A percentile compares a stretch with the other conserved stretches of the same genome.
Evolutionary conservation across 2,888 invertebrate genomes (phyloP).

Genomic region (Polyommatus icarus): DNA sequence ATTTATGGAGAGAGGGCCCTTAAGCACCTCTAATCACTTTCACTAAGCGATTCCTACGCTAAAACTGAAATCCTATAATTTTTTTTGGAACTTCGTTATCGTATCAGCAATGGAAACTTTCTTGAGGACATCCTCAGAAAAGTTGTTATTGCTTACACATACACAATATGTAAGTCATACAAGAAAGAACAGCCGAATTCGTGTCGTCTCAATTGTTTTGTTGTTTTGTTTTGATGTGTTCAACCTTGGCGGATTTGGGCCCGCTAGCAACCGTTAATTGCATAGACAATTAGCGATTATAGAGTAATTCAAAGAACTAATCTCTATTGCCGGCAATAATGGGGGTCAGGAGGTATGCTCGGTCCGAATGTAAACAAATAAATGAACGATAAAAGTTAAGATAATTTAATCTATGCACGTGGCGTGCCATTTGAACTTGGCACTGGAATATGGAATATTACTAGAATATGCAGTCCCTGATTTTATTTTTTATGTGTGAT

Average conservation of each 20-base stretch:
- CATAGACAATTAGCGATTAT: neutral
- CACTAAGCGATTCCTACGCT: too few species aligned
- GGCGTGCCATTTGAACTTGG: constrained; percentile 51
- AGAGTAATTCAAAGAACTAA: neutral
- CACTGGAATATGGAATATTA: constrained; percentile 50
- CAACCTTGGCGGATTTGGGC: neutral
- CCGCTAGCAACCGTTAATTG: constrained; percentile 7
- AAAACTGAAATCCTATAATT: neutral
- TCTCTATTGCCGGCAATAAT: constrained; percentile 29
- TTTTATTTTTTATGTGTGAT: too few species aligned
- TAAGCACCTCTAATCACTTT: too few species aligned
- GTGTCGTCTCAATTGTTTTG: neutral
- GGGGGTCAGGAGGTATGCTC: constrained; percentile 39
- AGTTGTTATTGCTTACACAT: too few species aligned
- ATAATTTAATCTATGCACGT: constrained; percentile 54
- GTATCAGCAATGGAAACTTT: neutral
- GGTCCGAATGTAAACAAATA: constrained; percentile 46
- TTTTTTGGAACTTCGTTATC: neutral
- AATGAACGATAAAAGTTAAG: constrained; percentile 45
- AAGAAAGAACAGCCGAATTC: neutral
- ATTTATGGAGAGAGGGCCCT: too few species aligned
- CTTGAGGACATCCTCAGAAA: too few species aligned
- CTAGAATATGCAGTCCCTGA: constrained; percentile 35
- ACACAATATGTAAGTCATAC: too few species aligned
- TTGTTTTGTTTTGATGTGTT: constrained; percentile 11